Conservation (phyloP, 2,888 invertebrate genomes). For the Cosmia pyralina region DNA sequence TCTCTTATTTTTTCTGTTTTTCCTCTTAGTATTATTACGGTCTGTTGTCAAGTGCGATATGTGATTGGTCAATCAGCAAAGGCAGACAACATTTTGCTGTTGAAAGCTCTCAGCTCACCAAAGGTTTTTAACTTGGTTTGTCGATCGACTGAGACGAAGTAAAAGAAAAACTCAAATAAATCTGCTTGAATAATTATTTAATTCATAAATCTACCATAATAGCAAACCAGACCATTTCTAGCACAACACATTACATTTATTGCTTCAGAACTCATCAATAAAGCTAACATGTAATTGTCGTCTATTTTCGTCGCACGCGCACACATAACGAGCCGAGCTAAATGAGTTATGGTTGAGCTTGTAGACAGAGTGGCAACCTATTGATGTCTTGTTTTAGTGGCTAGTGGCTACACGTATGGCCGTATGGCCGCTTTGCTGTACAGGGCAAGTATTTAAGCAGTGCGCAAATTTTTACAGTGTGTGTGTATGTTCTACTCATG, state of each 20-base stretch:
- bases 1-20: neutral
- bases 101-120: neutral
- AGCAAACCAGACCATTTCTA: conserved; percentile 21
- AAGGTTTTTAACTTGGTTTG: neutral
- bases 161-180: neutral
- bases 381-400: conserved; percentile 55
- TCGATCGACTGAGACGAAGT: neutral
- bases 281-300: conserved; percentile 48
- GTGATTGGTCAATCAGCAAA: neutral
- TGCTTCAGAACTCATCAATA: conserved; percentile 48
- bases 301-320: conserved; percentile 58
- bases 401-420: conserved; percentile 11
- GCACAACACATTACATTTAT: conserved; percentile 20
- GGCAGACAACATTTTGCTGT: neutral
- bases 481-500: too few relatives aligned
- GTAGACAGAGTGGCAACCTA: conserved; percentile 64
- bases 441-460: too few relatives aligned
- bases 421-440: neutral
- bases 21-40: neutral
- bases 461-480: too few relatives aligned
- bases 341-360: conserved; percentile 57
- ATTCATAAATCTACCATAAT: conserved; percentile 24
- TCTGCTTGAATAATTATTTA: neutral
- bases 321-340: conserved; percentile 41
- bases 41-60: neutral